phyloP scores from a whole-genome alignment of 1,140 invertebrate species.

The Cydia strobilella region DNA sequence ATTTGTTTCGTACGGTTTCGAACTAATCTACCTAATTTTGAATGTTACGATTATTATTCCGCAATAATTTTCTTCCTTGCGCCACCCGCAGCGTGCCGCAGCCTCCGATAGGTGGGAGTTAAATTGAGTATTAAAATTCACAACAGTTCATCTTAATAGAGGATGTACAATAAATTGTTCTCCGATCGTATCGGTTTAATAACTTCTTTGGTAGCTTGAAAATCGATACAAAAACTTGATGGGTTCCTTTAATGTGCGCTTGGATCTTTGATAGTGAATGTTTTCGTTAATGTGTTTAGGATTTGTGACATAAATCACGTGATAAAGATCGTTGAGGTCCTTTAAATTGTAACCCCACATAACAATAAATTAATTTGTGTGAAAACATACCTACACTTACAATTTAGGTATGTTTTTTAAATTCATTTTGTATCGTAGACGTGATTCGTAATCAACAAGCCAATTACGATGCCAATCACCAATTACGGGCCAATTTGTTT shows the following conservation, averaged over 20 bases:
- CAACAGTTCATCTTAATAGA: conserved; percentile 40
- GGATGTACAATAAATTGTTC: conserved; percentile 44
- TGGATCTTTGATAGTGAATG: conserved; percentile 19
- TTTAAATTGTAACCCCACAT: background rate
- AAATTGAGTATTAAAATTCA: conserved; percentile 59
- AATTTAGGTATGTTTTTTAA: background rate
- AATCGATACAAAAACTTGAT: conserved; percentile 27
- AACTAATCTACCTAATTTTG: background rate
- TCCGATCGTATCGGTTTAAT: conserved; percentile 61
- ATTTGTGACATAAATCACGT: conserved; percentile 27
- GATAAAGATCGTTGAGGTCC: conserved; percentile 20
- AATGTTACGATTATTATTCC: background rate
- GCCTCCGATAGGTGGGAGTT: conserved; percentile 35
- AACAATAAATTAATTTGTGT: background rate
- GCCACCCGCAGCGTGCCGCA: conserved; percentile 2
- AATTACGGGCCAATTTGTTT: background rate
- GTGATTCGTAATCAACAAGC: background rate
- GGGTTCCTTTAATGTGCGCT: conserved; percentile 22
- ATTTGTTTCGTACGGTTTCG: too few species aligned
- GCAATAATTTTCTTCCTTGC: conserved; percentile 13
- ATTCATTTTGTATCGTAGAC: background rate
- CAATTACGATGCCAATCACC: background rate
- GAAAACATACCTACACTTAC: background rate
- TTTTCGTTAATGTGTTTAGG: conserved; percentile 31
- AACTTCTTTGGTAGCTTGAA: conserved; percentile 59